A percentile compares a stretch with the other conserved stretches of the same genome.
phyloP scores from a whole-genome alignment of 2,797 vertebrate species.

The Arctocebus calabarensis region DNA sequence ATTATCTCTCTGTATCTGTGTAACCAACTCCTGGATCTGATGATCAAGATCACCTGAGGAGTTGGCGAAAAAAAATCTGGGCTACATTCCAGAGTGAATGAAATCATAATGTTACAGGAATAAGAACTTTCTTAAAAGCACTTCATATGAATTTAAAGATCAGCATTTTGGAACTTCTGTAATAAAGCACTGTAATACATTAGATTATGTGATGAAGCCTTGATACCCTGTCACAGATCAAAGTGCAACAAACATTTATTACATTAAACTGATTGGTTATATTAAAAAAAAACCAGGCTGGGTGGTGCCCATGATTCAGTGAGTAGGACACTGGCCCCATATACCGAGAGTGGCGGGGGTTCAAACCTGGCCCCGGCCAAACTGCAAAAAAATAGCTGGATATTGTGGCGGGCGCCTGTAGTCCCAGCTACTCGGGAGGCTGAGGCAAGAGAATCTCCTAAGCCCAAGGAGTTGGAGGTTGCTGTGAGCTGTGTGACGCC shows the following conservation, averaged over 20 bases:
- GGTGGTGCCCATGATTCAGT: too few relatives aligned
- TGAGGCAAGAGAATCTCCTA: too few relatives aligned
- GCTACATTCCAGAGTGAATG: background rate
- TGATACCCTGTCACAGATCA: background rate
- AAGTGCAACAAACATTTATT: background rate
- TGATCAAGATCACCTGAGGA: background rate
- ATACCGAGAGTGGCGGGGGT: too few relatives aligned
- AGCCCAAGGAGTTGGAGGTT: too few relatives aligned
- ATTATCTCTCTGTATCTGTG: background rate
- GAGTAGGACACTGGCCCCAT: too few relatives aligned
- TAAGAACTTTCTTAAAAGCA: background rate
- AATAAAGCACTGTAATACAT: background rate
- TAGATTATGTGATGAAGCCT: background rate
- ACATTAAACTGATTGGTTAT: background rate
- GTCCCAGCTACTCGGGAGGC: too few relatives aligned
- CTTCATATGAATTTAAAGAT: background rate
- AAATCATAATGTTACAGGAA: background rate
- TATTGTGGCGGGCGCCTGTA: too few relatives aligned
- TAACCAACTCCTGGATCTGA: background rate
- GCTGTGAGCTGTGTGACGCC: too few relatives aligned
- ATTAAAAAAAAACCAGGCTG: background rate
- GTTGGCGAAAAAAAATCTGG: background rate
- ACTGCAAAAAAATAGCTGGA: too few relatives aligned
- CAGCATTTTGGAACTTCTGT: background rate
- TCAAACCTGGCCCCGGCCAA: too few relatives aligned